Conservation (phyloP, 2,888 invertebrate genomes). For the Pseudococcus longispinus region DNA sequence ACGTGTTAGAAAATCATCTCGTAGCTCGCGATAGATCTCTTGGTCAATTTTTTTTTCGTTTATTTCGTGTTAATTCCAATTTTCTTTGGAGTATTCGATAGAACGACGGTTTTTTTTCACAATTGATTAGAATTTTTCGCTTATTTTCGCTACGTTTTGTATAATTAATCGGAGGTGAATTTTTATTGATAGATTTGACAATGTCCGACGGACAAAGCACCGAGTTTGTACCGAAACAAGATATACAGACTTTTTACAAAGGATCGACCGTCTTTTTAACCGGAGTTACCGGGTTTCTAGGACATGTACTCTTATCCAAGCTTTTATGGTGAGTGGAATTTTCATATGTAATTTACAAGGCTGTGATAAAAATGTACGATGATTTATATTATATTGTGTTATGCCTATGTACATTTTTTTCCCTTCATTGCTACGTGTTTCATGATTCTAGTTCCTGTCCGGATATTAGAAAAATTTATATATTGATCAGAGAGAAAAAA, state of each 20-base stretch:
- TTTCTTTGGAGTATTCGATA: too few species aligned
- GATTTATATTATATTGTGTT: too few species aligned
- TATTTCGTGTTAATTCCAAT: too few species aligned
- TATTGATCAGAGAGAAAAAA: slow-evolving; percentile 58
- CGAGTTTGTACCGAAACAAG: slow-evolving; percentile 3
- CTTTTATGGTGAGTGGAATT: slow-evolving; percentile 46
- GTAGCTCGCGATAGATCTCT: not conserved
- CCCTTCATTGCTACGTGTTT: not conserved
- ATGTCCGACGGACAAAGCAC: slow-evolving; percentile 1
- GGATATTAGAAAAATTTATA: slow-evolving; percentile 57
- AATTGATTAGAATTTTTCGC: too few species aligned
- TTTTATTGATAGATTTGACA: slow-evolving; percentile 7
- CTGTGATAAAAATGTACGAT: not conserved
- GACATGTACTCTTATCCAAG: slow-evolving; percentile 51
- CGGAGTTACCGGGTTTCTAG: slow-evolving; percentile 55
- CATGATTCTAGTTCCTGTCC: slow-evolving; percentile 57
- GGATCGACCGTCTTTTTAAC: slow-evolving; percentile 49
- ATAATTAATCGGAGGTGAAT: not conserved
- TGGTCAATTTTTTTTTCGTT: not conserved
- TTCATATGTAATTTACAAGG: not conserved
- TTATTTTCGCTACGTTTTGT: too few species aligned
- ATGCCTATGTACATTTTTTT: not conserved
- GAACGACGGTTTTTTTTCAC: too few species aligned
- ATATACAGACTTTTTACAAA: slow-evolving; percentile 28
- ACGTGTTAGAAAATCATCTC: not conserved